phyloP scores from a whole-genome alignment of 2,113 vertebrate species.

The Rhynchomys soricoides region DNA sequence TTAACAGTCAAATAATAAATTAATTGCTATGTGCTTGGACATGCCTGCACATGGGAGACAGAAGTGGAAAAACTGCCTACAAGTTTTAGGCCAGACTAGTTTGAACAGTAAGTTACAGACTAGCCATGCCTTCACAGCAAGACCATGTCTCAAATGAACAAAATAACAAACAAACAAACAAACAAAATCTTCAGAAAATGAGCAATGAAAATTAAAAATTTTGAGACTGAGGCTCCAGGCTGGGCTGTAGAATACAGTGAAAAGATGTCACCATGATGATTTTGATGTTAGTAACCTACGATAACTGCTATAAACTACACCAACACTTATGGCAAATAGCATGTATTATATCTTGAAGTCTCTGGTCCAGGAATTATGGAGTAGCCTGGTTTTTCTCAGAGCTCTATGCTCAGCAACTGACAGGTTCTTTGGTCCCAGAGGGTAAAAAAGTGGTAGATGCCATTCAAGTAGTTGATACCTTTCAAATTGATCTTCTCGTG shows the following conservation, averaged over 20 bases:
- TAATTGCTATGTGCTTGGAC: neutral
- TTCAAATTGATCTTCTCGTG: neutral
- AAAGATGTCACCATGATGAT: neutral
- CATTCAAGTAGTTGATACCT: neutral
- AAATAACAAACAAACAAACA: neutral
- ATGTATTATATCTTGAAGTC: neutral
- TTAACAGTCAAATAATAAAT: neutral
- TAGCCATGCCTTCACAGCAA: neutral
- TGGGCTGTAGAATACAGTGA: neutral
- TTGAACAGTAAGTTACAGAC: neutral
- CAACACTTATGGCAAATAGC: neutral
- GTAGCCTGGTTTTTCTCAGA: neutral
- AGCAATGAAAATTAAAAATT: slow-evolving; percentile 4
- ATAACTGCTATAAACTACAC: neutral
- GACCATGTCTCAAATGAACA: neutral
- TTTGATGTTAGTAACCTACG: neutral
- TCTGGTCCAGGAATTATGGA: neutral
- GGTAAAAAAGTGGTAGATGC: neutral
- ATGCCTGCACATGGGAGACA: neutral
- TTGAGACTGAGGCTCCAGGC: neutral
- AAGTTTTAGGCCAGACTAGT: neutral
- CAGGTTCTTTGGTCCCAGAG: neutral
- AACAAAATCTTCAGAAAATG: neutral
- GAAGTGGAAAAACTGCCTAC: neutral
- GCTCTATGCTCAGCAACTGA: neutral